These are phyloP conservation scores for Pseudachorutes palmiensis DNA, from an alignment of 1,140 invertebrate genomes.

Conservation along the genomic window DNA sequence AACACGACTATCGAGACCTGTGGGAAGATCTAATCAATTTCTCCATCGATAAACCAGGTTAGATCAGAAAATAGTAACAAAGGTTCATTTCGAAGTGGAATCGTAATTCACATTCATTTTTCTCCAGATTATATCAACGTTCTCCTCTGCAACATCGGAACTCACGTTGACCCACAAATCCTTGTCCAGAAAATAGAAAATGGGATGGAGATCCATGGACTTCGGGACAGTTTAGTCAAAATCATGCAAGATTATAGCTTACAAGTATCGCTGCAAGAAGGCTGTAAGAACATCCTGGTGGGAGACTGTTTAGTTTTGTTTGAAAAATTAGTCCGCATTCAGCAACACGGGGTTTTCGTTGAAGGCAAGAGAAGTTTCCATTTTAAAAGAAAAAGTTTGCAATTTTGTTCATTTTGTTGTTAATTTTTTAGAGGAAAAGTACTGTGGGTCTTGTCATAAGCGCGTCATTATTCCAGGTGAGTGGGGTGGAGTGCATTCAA, in stretches of 20 bases:
- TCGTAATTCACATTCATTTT: conserved; percentile 3
- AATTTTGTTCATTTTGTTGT: conserved; percentile 16
- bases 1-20: conserved; percentile 86
- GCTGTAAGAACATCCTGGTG: conserved; percentile 77
- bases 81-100: not conserved
- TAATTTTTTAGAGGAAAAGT: conserved; percentile 56
- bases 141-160: conserved; percentile 70
- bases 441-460: conserved; percentile 66
- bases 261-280: conserved; percentile 78
- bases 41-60: conserved; percentile 77
- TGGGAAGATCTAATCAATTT: conserved; percentile 91
- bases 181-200: conserved; percentile 76
- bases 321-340: conserved; percentile 64
- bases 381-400: conserved; percentile 6
- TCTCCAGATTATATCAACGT: conserved; percentile 63
- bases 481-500: conserved; percentile 25
- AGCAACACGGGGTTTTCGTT: conserved; percentile 65
- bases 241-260: conserved; percentile 93
- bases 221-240: conserved; percentile 84
- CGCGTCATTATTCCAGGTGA: conserved; percentile 60
- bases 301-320: conserved; percentile 84
- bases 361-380: conserved; percentile 47
- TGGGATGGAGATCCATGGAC: conserved; percentile 73
- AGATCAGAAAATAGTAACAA: conserved; percentile 32
- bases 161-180: conserved; percentile 80